Percentiles rank a stretch among this genome's conserved stretches.
These are phyloP conservation scores for Globia sparganii DNA, from an alignment of 2,888 invertebrate species.

Conservation along the genomic window DNA sequence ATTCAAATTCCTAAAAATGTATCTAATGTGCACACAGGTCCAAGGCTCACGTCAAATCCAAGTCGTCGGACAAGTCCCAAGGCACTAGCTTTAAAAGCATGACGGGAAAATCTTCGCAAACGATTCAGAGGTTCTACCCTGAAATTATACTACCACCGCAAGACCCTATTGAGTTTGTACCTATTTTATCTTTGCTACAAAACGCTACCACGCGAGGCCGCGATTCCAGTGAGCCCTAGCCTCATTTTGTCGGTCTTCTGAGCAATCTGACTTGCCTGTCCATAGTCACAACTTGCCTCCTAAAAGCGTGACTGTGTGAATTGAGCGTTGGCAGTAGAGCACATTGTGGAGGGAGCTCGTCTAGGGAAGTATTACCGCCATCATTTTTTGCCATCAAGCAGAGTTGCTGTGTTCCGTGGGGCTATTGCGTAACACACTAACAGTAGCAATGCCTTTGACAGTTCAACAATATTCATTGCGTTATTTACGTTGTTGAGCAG, in stretches of 20 bases:
- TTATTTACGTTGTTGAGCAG: too few relatives aligned
- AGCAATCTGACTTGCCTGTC: background rate
- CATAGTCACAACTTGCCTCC: background rate
- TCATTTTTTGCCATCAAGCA: background rate
- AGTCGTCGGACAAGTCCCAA: background rate
- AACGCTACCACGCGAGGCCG: background rate
- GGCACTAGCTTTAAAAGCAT: slow-evolving; percentile 66
- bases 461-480: too few relatives aligned
- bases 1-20: too few relatives aligned
- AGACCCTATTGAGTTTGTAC: slow-evolving; percentile 74
- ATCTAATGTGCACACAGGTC: slow-evolving; percentile 21
- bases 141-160: slow-evolving; percentile 75
- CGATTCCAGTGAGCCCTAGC: too few relatives aligned
- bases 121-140: slow-evolving; percentile 74
- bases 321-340: background rate
- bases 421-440: background rate
- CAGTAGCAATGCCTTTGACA: too few relatives aligned
- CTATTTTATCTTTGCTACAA: background rate
- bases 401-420: background rate
- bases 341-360: background rate
- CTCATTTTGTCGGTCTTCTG: background rate
- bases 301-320: background rate
- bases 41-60: background rate
- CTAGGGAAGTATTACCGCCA: background rate
- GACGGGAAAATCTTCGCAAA: slow-evolving; percentile 72